Evolutionary conservation across 2,797 vertebrate species (phyloP), one percentile per base, ranked within the genome.

Genomic region (Sphaeramia orbicularis): DNA sequence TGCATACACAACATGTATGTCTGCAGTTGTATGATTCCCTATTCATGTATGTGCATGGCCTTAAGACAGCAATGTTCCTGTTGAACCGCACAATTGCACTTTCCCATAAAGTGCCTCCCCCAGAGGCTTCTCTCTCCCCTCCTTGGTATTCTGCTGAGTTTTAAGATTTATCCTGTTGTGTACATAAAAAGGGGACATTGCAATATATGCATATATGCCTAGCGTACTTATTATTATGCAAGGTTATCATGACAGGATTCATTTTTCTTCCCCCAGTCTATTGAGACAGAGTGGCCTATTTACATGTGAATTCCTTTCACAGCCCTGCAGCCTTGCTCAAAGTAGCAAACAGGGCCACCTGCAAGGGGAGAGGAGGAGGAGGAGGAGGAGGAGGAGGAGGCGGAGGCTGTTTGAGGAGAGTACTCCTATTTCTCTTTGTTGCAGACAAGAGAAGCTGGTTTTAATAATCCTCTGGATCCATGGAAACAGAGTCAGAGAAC

Each of bases 251-350:
- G 87, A 90, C 80, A 84, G 86, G 85, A 89, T 89, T 85, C 82
- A 88, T 91, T 89, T 91, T 78, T 78, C 78, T 83, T 69, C 74
- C 66, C 74, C 48, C 54, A 66, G 85, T 86, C 85, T 83, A 71
- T 86, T 80, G 84, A 85, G 87, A 84, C 80, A 74, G 21, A 80
- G 84, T 74, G 78, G 61, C 81, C 90, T 84, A 91, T 94, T 94
- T 94, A 90, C 93, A 94, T 95, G 77, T 91, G 89, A 94, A 94
- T 95, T 92, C 88, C 80, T 67, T 10, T 71, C 47, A 37, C 42
- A 74, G 69, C 86, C 84, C 76, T 71, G 86, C 71, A 81, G 84
- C 78, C 48, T 80, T 10, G 42, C 81, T 90, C 74, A 76, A 70
- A 87, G 88, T 75, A 68, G 80, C 38, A 56, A 86, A 83, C 75